Conservation (phyloP, 2,888 invertebrate genomes). For the Hyposoter didymator region DNA sequence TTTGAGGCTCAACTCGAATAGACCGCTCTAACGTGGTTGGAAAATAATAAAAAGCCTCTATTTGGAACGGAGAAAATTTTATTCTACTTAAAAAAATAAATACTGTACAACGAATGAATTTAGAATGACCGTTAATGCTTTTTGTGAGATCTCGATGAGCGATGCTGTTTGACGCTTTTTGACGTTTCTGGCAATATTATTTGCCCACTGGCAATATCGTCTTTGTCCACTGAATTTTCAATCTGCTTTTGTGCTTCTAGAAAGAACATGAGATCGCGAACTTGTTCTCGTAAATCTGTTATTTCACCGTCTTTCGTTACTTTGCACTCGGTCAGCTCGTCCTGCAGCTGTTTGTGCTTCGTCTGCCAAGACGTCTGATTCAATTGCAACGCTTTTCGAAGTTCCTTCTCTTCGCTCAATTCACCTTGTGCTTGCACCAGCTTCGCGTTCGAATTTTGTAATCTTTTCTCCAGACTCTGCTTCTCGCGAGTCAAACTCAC, state of each 20-base stretch:
- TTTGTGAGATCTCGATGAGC: slow-evolving; percentile 72
- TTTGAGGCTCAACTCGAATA: no score
- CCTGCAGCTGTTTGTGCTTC: slow-evolving; percentile 83
- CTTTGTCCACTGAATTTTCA: slow-evolving; percentile 85
- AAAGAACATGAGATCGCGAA: slow-evolving; percentile 98
- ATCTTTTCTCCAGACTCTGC: slow-evolving; percentile 89
- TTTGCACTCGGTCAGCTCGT: slow-evolving; percentile 81
- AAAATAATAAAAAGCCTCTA: background rate
- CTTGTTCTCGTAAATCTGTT: slow-evolving; percentile 94
- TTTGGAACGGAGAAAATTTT: slow-evolving; percentile 38
- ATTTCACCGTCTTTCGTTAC: slow-evolving; percentile 88
- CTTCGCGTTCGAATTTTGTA: slow-evolving; percentile 88
- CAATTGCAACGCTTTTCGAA: slow-evolving; percentile 91
- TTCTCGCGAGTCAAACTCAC: slow-evolving; percentile 88
- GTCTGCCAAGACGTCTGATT: slow-evolving; percentile 91
- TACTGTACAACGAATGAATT: slow-evolving; percentile 62
- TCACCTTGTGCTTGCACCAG: slow-evolving; percentile 89
- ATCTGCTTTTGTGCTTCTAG: slow-evolving; percentile 93
- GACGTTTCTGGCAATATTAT: slow-evolving; percentile 85
- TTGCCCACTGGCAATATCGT: slow-evolving; percentile 87
- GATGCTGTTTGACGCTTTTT: slow-evolving; percentile 59
- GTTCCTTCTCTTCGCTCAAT: slow-evolving; percentile 93
- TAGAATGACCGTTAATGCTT: slow-evolving; percentile 69
- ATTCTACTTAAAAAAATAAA: slow-evolving; percentile 65
- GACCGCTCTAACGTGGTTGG: no score